Evolutionary conservation across 2,888 invertebrate species (phyloP), one percentile per base, ranked within the genome.

Genomic region (Sphaerolaimus hirsutus): DNA sequence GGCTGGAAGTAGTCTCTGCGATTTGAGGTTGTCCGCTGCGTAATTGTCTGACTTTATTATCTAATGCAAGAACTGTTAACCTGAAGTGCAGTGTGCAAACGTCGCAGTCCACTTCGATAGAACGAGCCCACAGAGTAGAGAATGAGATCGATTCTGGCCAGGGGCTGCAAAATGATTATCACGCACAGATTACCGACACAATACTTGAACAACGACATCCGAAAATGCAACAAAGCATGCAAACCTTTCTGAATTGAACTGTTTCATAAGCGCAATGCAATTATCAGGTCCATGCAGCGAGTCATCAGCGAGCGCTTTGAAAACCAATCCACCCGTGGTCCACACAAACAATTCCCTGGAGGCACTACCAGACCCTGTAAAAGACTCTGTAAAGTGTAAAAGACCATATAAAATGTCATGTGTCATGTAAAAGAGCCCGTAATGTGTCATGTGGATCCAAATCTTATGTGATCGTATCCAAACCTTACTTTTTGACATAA

Each of bases 1-100:
- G 87, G 83, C 62, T 87, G 86, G 0, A 89, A 87, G 66, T 89
- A 93, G 69, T 97, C 93, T 5, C 93, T 72, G 51, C 91, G n/a
- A n/a, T n/a, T n/a, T n/a, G n/a, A n/a, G n/a, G n/a, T n/a, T n/a
- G n/a, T n/a, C n/a, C n/a, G n/a, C n/a, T n/a, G n/a, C n/a, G n/a
- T n/a, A n/a, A n/a, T n/a, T n/a, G n/a, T n/a, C n/a, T n/a, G n/a
- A n/a, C n/a, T n/a, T n/a, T n/a, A n/a, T n/a, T n/a, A n/a, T n/a
- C n/a, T n/a, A n/a, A n/a, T n/a, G n/a, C n/a, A n/a, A n/a, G n/a
- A n/a, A n/a, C n/a, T n/a, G 14, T 7, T 14, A 29, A 36, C 7
- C 91, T 71, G 52, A 97, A 70, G 58, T 79, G 76, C 55, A 87
- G 75, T 58, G 78, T 79, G 81, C 87, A 86, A 58, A 78, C 78